phyloP scores from a whole-genome alignment of 1,140 invertebrate genomes.

The Tetraneura akinire region DNA sequence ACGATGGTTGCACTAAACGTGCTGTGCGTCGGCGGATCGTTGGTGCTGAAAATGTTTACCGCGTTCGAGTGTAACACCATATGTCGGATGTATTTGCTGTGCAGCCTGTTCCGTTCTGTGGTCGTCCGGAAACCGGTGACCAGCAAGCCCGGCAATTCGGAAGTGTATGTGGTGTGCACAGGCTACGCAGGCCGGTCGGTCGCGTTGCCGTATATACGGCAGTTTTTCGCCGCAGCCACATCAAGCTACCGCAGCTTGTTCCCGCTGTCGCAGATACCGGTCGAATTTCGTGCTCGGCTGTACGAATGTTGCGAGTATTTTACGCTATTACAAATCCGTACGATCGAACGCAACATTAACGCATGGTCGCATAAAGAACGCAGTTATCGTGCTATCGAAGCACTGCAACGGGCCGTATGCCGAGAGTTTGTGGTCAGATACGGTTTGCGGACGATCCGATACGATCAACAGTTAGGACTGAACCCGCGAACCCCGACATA shows the following conservation, averaged over 20 bases:
- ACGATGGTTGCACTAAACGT: conserved; percentile 72
- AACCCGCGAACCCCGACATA: too few relatives aligned
- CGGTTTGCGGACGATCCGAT: neutral
- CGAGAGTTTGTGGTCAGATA: neutral
- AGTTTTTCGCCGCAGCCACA: neutral
- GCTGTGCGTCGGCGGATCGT: conserved; percentile 71
- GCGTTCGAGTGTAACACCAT: conserved; percentile 81
- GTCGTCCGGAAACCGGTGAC: conserved; percentile 83
- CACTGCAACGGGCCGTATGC: neutral
- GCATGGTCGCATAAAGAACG: neutral
- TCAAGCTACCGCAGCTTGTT: neutral
- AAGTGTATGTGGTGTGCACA: conserved; percentile 84
- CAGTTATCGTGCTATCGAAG: neutral
- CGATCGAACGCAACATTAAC: neutral
- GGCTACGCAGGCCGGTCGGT: conserved; percentile 61
- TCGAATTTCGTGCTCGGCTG: neutral
- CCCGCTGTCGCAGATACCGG: neutral
- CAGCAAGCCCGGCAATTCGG: conserved; percentile 92
- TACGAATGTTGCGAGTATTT: neutral
- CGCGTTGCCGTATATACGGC: neutral
- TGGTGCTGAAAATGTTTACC: conserved; percentile 93
- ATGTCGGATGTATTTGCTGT: conserved; percentile 78
- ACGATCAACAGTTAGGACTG: too few relatives aligned
- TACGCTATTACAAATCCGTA: neutral
- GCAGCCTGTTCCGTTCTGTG: conserved; percentile 72